phyloP scores from a whole-genome alignment of 2,888 invertebrate genomes.

The Spicauda simplicius region DNA sequence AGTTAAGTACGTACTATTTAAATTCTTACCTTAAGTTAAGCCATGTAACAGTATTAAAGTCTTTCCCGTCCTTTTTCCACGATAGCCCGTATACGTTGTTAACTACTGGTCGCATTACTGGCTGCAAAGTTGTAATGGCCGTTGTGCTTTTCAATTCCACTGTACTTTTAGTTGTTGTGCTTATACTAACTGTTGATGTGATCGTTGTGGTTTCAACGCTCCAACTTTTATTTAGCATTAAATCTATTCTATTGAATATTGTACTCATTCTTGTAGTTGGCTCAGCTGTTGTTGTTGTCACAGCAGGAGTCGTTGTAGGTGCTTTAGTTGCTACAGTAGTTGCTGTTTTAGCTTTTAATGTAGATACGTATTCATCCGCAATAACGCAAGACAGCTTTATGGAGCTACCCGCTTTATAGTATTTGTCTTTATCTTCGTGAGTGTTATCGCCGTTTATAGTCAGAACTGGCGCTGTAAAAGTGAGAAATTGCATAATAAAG shows the following conservation, averaged over 20 bases:
- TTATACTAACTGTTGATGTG: conserved; percentile 76
- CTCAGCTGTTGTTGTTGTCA: conserved; percentile 68
- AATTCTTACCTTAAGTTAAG: conserved; percentile 73
- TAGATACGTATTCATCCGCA: conserved; percentile 71
- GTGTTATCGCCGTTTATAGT: conserved; percentile 89
- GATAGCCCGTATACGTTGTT: conserved; percentile 77
- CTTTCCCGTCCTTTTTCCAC: conserved; percentile 80
- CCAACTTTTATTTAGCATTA: conserved; percentile 82
- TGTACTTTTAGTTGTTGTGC: conserved; percentile 66
- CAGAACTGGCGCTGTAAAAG: conserved; percentile 87
- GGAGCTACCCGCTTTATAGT: conserved; percentile 90
- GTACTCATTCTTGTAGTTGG: conserved; percentile 74
- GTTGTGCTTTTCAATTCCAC: conserved; percentile 61
- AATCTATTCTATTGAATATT: conserved; percentile 78
- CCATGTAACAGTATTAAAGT: conserved; percentile 72
- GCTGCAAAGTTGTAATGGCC: conserved; percentile 54
- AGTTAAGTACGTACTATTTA: conserved; percentile 31
- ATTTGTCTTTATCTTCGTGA: conserved; percentile 88
- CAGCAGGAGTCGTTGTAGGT: conserved; percentile 59
- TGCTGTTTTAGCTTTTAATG: conserved; percentile 61
- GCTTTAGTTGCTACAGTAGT: conserved; percentile 58
- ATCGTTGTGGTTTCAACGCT: conserved; percentile 78
- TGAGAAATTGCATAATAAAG: conserved; percentile 38
- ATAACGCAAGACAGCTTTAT: conserved; percentile 88
- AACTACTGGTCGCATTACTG: conserved; percentile 60